A percentile compares a stretch with the other conserved stretches of the same genome.
Evolutionary conservation across 37 sponge, comb jelly and placozoan species (phyloP).

Genomic region (Aplysina aerophoba): DNA sequence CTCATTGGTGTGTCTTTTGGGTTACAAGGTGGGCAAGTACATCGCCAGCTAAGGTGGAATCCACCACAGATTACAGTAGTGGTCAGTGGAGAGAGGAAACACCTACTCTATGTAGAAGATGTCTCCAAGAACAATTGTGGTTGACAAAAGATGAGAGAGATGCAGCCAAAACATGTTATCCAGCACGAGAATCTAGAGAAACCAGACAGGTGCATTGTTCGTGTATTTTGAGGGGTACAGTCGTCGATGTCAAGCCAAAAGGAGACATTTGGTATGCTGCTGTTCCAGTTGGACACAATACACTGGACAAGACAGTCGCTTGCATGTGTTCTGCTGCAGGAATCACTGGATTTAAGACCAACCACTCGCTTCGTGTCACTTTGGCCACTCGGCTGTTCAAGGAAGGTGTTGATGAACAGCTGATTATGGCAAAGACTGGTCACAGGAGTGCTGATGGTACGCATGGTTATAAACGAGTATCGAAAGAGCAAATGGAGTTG

Average conservation of each 20-base stretch:
- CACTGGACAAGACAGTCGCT: slow-evolving; percentile 2
- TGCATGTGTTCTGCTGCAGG: slow-evolving; percentile 32
- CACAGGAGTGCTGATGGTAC: slow-evolving; percentile 41
- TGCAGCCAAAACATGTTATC: neutral
- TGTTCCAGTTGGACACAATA: slow-evolving; percentile 40
- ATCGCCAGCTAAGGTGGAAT: slow-evolving; percentile 39
- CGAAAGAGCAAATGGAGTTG: slow-evolving; percentile 7
- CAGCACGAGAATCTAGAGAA: slow-evolving; percentile 5
- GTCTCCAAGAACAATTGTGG: slow-evolving; percentile 52
- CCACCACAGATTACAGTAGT: slow-evolving; percentile 39
- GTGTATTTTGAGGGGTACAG: too few species aligned
- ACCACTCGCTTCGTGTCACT: slow-evolving; percentile 43
- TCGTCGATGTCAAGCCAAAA: too few species aligned
- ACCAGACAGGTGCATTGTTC: slow-evolving; percentile 5
- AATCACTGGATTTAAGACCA: slow-evolving; percentile 36
- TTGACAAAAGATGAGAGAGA: slow-evolving; percentile 8
- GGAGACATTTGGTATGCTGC: slow-evolving; percentile 39
- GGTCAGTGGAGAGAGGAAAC: neutral
- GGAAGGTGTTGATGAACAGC: slow-evolving; percentile 51
- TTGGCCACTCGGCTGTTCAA: slow-evolving; percentile 43
- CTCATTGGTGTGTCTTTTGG: slow-evolving; percentile 39
- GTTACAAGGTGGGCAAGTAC: slow-evolving; percentile 43
- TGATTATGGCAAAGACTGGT: slow-evolving; percentile 51
- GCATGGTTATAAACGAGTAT: slow-evolving; percentile 26
- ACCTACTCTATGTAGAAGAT: slow-evolving; percentile 38